Evolutionary conservation across 2,113 vertebrate species (phyloP).

Genomic region (Pachyramphus minor): DNA sequence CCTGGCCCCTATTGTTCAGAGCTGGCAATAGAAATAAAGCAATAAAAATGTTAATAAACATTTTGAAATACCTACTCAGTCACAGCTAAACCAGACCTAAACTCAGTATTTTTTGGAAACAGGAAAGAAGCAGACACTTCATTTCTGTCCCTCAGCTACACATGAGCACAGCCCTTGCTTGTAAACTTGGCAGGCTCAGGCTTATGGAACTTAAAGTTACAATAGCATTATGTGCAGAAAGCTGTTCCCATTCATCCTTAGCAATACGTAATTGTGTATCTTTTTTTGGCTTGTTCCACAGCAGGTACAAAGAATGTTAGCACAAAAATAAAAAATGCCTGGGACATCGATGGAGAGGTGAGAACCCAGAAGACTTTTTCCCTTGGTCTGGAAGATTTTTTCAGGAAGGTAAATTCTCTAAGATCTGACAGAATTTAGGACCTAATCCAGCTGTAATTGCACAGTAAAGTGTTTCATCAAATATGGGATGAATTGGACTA

Average conservation of each 20-base stretch:
- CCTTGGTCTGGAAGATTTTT: not conserved
- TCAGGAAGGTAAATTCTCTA: not conserved
- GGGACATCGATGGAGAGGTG: not conserved
- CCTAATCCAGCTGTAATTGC: not conserved
- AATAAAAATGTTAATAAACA: conserved; percentile 57
- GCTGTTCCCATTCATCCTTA: not conserved
- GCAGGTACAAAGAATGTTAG: not conserved
- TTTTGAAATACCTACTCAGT: conserved; percentile 62
- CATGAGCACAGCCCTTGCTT: not conserved
- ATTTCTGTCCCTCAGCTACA: not conserved
- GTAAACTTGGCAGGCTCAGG: conserved; percentile 14
- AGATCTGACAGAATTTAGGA: not conserved
- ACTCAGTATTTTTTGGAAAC: conserved; percentile 19
- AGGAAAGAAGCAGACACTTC: conserved; percentile 33
- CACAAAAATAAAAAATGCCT: not conserved
- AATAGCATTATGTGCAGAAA: not conserved
- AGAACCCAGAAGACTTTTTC: not conserved
- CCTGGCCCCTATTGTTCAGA: conserved; percentile 19
- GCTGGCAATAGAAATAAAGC: conserved; percentile 52
- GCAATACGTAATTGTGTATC: not conserved
- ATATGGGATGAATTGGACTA: not conserved
- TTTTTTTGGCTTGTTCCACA: not conserved
- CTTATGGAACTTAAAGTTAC: not conserved
- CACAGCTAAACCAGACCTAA: conserved; percentile 32
- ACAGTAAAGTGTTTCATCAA: not conserved